Evolutionary conservation across 1,140 invertebrate genomes (phyloP).

Genomic region (Atta colombica): DNA sequence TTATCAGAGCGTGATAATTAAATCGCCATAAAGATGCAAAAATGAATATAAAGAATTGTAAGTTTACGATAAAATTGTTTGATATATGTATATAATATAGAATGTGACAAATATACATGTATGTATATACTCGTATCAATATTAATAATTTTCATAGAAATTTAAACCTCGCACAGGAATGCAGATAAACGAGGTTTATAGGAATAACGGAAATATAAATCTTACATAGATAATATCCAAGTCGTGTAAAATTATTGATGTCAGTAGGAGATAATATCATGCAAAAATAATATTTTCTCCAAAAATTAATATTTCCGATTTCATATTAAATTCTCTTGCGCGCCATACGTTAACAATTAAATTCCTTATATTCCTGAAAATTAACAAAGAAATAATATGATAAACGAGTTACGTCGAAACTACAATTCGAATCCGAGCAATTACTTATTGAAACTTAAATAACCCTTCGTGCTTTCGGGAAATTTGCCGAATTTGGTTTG

Average conservation of each 20-base stretch:
- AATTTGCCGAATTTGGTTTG: background rate
- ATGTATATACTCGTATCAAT: background rate
- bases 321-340: background rate
- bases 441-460: background rate
- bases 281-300: background rate
- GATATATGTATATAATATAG: conserved; percentile 3
- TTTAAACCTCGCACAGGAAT: conserved; percentile 4
- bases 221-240: background rate
- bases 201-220: conserved; percentile 34
- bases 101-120: background rate
- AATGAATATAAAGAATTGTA: background rate
- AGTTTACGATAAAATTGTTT: background rate
- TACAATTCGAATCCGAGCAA: background rate
- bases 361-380: background rate
- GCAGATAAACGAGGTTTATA: background rate
- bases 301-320: conserved; percentile 25
- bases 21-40: background rate
- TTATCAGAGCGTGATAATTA: background rate
- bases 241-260: background rate
- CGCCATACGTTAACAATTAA: conserved; percentile 1
- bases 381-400: background rate
- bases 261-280: background rate
- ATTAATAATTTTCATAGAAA: conserved; percentile 17
- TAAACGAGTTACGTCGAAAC: background rate
- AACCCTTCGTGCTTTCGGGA: background rate